phyloP scores from a whole-genome alignment of 2,113 vertebrate genomes.

The Actenoides lindsayi region DNA sequence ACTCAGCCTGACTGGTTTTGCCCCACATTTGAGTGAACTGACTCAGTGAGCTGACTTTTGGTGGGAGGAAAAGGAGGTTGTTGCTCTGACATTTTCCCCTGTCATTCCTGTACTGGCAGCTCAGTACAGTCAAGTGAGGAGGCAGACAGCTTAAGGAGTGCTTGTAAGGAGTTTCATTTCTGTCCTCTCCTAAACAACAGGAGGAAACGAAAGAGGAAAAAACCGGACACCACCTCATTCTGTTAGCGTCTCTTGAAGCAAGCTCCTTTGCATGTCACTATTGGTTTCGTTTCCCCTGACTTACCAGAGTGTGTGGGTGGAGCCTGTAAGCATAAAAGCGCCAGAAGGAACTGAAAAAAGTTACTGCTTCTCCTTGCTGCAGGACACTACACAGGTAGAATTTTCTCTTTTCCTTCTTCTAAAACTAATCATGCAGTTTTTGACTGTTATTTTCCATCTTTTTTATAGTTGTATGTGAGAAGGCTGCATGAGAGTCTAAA shows the following conservation, averaged over 20 bases:
- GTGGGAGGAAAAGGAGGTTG: not conserved
- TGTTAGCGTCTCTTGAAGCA: not conserved
- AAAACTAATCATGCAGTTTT: not conserved
- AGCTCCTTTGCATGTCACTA: accelerated
- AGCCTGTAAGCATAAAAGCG: not conserved
- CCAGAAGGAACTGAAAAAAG: not conserved
- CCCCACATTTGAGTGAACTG: accelerated
- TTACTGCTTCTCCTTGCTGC: not conserved
- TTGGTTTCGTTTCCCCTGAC: not conserved
- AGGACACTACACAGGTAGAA: not conserved
- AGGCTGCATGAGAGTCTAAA: not conserved
- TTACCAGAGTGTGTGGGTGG: not conserved
- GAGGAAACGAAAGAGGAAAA: not conserved
- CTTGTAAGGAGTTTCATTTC: not conserved
- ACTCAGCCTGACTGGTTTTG: accelerated
- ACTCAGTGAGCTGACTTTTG: not conserved
- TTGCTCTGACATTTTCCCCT: not conserved
- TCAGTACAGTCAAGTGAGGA: not conserved
- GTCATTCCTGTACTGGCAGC: not conserved
- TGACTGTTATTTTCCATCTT: not conserved
- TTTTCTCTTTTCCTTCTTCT: not conserved
- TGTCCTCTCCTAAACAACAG: accelerated
- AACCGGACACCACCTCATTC: no score
- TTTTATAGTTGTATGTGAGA: not conserved
- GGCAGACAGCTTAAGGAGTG: not conserved